A percentile compares a stretch with the other conserved stretches of the same genome.
These are phyloP conservation scores for Heteronetta atricapilla DNA, from an alignment of 2,113 vertebrate genomes.

Conservation along the genomic window DNA sequence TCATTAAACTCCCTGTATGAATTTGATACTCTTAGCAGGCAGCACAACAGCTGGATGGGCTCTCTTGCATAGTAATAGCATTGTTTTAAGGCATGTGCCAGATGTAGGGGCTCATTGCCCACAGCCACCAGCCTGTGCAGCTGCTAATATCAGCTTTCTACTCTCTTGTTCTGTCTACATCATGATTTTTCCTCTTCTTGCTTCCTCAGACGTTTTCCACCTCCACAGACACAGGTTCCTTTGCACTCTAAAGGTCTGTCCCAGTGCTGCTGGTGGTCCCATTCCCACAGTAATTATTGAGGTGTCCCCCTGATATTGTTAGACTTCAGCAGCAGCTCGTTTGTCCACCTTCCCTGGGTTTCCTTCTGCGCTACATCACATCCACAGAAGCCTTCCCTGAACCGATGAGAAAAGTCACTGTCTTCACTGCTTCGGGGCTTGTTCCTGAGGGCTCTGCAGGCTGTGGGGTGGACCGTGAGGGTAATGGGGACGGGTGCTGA, in stretches of 20 bases:
- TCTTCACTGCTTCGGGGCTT: background rate
- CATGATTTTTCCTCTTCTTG: background rate
- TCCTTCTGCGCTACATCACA: background rate
- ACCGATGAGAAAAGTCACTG: background rate
- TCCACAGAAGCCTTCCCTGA: background rate
- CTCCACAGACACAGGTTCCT: background rate
- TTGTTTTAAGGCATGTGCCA: constrained; percentile 60
- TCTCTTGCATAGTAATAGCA: constrained; percentile 55
- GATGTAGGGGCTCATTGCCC: constrained; percentile 53
- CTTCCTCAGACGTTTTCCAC: background rate
- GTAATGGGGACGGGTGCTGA: background rate
- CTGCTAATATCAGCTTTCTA: constrained; percentile 60
- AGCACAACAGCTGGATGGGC: constrained; percentile 66
- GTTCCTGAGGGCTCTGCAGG: background rate
- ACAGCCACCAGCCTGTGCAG: constrained; percentile 48
- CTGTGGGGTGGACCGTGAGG: background rate
- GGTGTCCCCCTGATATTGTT: background rate
- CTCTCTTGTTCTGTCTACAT: background rate
- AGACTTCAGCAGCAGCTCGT: background rate
- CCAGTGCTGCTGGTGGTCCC: background rate
- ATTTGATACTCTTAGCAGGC: constrained; percentile 63
- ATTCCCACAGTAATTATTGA: background rate
- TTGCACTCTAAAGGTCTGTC: background rate
- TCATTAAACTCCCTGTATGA: constrained; percentile 4
- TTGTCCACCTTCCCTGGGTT: background rate